Evolutionary conservation across 2,797 vertebrate genomes (phyloP), one percentile per base, ranked within the genome.

Genomic region (Dallia pectoralis): DNA sequence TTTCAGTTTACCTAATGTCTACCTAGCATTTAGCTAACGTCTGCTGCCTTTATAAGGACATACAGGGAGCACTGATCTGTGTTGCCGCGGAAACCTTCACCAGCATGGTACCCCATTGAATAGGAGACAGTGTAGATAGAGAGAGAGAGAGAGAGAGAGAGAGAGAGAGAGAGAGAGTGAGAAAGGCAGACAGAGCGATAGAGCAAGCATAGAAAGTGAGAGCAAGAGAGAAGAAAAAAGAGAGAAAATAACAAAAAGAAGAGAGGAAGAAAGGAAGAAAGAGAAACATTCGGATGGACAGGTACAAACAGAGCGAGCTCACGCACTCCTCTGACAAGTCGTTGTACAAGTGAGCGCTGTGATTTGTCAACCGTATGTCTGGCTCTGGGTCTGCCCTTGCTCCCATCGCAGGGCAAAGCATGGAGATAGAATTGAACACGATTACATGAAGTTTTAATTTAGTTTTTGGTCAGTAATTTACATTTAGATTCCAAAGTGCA

Each of bases 1-100:
- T 90, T 90, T 88, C 78, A 85, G 88, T 93, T 92, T 92, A 92
- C 88, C 91, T 93, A 89, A 93, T 14, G 91, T 93, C 93, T 93
- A 92, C 90, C 89, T 92, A 82, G 81, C 73, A 89, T 93, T 93
- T 93, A 92, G 88, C 91, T 91, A 91, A 92, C 5, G 92, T 92
- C 93, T 93, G 91, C 89, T 91, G 91, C 86, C 92, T 91, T 91
- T 93, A 92, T 93, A 93, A 89, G 92, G 92, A 22, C 74, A 59
- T 84, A 73, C 83, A 65, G 53, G 69, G 69, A 79, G 74, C 69
- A 27, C 72, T 2, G 56, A 76, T 81, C 53, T 59, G 53, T n/a
- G 11, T 27, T 11, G 18, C 53, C 22, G 9, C 4, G 11, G 11
- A 11, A 76, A 64, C 83, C 81, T 80, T 49, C 67, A 70, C 74